A percentile compares a stretch with the other conserved stretches of the same genome.
phyloP scores from a whole-genome alignment of 2,113 vertebrate species.

The Atractosteus spatula region DNA sequence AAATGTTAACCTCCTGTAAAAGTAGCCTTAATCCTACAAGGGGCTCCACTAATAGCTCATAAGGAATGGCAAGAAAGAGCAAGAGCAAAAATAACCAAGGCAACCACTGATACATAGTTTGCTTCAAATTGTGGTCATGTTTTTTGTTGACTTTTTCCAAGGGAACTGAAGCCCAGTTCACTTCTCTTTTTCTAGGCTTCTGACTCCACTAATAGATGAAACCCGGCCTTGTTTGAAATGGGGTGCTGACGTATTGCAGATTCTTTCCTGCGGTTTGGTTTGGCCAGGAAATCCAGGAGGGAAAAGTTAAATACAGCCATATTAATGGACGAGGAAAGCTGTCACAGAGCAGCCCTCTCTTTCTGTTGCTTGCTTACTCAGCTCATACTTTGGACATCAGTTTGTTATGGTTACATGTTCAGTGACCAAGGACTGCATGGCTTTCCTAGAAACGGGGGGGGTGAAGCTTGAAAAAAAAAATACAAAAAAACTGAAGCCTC shows the following conservation, averaged over 20 bases:
- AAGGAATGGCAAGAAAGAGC: too few relatives aligned
- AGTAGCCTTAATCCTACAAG: too few relatives aligned
- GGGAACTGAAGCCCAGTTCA: not conserved
- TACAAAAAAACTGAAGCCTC: not conserved
- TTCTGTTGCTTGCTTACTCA: not conserved
- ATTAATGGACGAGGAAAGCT: not conserved
- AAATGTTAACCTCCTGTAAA: too few relatives aligned
- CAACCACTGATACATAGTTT: too few relatives aligned
- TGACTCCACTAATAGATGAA: too few relatives aligned
- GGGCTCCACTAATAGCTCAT: too few relatives aligned
- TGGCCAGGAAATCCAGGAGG: constrained; percentile 8
- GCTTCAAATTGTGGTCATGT: too few relatives aligned
- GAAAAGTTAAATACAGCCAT: not conserved
- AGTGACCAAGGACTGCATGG: not conserved
- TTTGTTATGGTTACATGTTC: not conserved
- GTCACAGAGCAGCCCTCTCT: not conserved
- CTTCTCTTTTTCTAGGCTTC: not conserved
- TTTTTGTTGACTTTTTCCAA: too few relatives aligned
- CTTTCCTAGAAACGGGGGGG: not conserved
- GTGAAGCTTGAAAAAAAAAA: not conserved
- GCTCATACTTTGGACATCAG: not conserved
- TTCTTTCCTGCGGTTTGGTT: constrained; percentile 6
- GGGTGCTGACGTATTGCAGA: constrained; percentile 21
- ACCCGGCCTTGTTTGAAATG: constrained; percentile 7
- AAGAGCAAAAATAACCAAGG: too few relatives aligned